Conservation (phyloP, 2,888 invertebrate species). For the Perizoma flavofasciatum region DNA sequence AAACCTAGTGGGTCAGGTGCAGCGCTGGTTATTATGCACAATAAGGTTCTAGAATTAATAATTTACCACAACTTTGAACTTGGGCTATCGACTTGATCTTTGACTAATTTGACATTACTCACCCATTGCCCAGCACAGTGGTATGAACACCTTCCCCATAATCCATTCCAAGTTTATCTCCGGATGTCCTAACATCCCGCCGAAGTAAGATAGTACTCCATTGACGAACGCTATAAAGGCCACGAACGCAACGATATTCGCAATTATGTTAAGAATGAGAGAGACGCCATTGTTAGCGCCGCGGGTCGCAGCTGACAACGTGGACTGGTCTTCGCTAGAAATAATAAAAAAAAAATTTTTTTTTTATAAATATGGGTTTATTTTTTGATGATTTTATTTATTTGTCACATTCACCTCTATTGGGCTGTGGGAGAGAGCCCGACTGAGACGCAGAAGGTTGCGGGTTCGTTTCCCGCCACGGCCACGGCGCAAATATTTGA, state of each 20-base stretch:
- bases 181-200: conserved; percentile 88
- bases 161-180: conserved; percentile 88
- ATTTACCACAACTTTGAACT: too few species aligned
- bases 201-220: conserved; percentile 91
- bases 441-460: too few species aligned
- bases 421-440: too few species aligned
- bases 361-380: too few species aligned
- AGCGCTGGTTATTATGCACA: too few species aligned
- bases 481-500: too few species aligned
- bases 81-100: too few species aligned
- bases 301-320: conserved; percentile 95
- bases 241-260: conserved; percentile 96
- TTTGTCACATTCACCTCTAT: too few species aligned
- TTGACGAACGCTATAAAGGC: conserved; percentile 94
- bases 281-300: conserved; percentile 93
- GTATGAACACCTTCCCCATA: conserved; percentile 95
- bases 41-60: too few species aligned
- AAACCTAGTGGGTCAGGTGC: too few species aligned
- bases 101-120: conserved; percentile 34
- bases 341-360: conserved; percentile 8
- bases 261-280: conserved; percentile 93
- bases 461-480: too few species aligned
- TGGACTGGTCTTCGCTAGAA: conserved; percentile 90
- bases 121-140: conserved; percentile 95
- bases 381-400: conserved; percentile 1